A percentile compares a stretch with the other conserved stretches of the same genome.
phyloP scores from a whole-genome alignment of 1,140 invertebrate genomes.

The Ostrea denselamellosa region DNA sequence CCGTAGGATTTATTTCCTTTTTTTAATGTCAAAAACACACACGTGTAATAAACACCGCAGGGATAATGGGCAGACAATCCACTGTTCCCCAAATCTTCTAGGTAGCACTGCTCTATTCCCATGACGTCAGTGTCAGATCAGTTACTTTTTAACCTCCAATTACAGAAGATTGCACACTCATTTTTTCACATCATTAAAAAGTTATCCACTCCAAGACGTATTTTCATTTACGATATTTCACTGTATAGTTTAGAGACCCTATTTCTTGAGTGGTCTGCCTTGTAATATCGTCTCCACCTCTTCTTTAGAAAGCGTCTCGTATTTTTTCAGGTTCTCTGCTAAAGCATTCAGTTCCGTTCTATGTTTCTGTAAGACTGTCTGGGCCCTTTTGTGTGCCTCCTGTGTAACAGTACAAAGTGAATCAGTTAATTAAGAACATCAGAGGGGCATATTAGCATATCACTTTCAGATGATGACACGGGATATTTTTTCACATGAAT shows the following conservation, averaged over 20 bases:
- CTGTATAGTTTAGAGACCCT: background rate
- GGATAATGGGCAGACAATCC: too few species aligned
- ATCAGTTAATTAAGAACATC: too few species aligned
- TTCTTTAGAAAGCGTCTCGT: background rate
- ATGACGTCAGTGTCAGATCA: background rate
- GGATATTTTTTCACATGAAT: too few species aligned
- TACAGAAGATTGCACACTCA: background rate
- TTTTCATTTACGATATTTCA: background rate
- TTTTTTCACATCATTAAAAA: background rate
- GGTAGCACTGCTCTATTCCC: background rate
- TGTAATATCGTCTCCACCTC: background rate
- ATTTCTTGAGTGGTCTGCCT: background rate
- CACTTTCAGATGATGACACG: too few species aligned
- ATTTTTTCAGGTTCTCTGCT: background rate
- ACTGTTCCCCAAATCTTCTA: background rate
- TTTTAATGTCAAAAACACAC: too few species aligned
- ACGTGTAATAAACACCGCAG: too few species aligned
- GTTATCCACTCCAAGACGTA: background rate
- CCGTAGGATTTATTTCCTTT: too few species aligned
- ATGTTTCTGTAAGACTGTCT: background rate
- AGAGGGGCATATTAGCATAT: too few species aligned
- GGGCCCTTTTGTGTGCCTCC: background rate
- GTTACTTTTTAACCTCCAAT: background rate
- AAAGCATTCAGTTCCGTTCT: background rate
- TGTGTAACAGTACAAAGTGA: background rate